Conservation (phyloP, 2,888 invertebrate species). For the Sisyra terminalis region DNA sequence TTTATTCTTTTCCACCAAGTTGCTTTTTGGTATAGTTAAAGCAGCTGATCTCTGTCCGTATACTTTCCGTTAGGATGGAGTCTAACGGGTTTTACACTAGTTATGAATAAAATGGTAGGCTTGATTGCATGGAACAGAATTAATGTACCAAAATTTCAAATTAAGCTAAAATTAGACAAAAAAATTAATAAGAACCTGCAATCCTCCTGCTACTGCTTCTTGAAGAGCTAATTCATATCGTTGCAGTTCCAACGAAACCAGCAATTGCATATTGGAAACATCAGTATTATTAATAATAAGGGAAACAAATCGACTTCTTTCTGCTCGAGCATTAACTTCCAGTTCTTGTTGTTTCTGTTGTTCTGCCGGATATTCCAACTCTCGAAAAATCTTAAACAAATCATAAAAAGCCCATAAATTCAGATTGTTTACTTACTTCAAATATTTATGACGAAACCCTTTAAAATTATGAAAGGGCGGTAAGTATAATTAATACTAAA, state of each 20-base stretch:
- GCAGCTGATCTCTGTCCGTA: no score
- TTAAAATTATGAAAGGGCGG: no score
- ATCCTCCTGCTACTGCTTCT: conserved; percentile 53
- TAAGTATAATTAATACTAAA: no score
- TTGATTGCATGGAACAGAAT: no score
- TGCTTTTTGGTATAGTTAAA: no score
- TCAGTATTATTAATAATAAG: conserved; percentile 42
- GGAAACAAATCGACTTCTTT: conserved; percentile 39
- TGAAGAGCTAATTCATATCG: conserved; percentile 45
- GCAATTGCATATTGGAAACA: conserved; percentile 33
- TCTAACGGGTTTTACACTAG: no score
- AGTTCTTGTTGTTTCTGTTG: conserved; percentile 38
- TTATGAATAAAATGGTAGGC: no score
- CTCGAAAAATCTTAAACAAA: conserved; percentile 55
- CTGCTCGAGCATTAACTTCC: conserved; percentile 25
- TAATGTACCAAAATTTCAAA: no score
- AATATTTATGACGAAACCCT: no score
- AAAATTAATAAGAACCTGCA: conserved; percentile 21
- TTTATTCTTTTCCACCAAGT: no score
- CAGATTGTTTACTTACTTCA: background rate
- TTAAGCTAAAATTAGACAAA: background rate
- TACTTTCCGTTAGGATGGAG: no score
- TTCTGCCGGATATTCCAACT: conserved; percentile 64
- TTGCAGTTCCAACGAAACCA: conserved; percentile 34
- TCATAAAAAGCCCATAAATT: conserved; percentile 30